Evolutionary conservation across 2,888 invertebrate species (phyloP), one percentile per base, ranked within the genome.

Genomic region (Diloba caeruleocephala): DNA sequence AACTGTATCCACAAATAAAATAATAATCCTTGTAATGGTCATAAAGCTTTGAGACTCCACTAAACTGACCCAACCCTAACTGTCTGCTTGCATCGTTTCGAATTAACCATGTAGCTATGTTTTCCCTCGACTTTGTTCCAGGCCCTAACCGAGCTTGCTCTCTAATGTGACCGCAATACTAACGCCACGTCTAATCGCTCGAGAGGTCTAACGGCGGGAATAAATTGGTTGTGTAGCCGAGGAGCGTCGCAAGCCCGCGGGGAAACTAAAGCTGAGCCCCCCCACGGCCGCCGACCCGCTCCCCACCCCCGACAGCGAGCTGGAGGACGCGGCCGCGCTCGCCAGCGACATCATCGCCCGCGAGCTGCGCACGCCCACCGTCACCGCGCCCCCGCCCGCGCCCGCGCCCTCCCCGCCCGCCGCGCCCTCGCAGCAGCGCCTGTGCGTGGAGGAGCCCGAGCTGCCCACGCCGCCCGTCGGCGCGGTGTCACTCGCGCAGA

Each of bases 81-180:
- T 62, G 82, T 89, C 85, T 83, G 90, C 92, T 88, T 89, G 92
- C 90, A 87, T 87, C 80, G 82, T 90, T 90, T 88, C 86, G 74
- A 81, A 78, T 87, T 92, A 94, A 93, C 93, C 84, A 80, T 77
- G 91, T 88, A 88, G 92, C 86, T 87, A 73, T 84, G 89, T 92
- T 92, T 90, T 92, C 92, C 90, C 90, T 90, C 89, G 84, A 93
- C 88, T 92, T 92, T 94, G 94, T 94, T 94, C 89, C 94, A 94
- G 94, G 93, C 93, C 89, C 92, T 94, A 93, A 93, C 93, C 93
- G 93, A 90, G 93, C 93, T 94, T 94, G 94, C 90, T 90, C 93
- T 89, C 84, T 94, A 91, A 92, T 94, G 94, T 94, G 94, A 94
- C 84, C 88, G 91, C 93, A 81, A 88, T 92, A 94, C 93, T 94